Evolutionary conservation across 2,113 vertebrate species (phyloP).

Genomic region (Ceratotherium simum): DNA sequence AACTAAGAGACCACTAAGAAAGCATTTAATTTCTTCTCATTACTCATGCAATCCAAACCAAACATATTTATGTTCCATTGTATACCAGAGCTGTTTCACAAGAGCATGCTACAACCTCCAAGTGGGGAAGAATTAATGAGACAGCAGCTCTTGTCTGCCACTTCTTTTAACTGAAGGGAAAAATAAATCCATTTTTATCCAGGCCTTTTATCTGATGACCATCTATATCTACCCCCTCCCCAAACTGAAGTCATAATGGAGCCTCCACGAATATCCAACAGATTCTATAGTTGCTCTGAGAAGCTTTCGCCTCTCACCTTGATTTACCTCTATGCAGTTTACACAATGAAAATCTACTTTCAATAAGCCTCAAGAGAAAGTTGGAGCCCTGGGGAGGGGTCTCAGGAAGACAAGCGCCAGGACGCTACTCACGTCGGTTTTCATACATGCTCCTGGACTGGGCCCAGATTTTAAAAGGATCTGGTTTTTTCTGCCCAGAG

Average conservation of each 20-base stretch:
- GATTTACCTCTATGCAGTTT: background rate
- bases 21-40: constrained; percentile 52
- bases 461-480: constrained; percentile 99
- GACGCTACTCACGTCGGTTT: constrained; percentile 98
- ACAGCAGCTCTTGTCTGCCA: background rate
- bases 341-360: constrained; percentile 1
- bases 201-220: background rate
- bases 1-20: constrained; percentile 33
- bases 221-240: background rate
- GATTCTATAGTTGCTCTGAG: background rate
- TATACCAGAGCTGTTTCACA: background rate
- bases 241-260: background rate
- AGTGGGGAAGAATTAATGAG: background rate
- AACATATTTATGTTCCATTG: background rate
- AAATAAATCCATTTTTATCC: background rate
- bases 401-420: constrained; percentile 52
- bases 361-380: constrained; percentile 2
- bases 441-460: constrained; percentile 99
- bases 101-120: background rate
- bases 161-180: constrained; percentile 3
- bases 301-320: background rate
- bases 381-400: background rate
- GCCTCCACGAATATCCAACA: background rate
- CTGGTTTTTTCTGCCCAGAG: constrained; percentile 97
- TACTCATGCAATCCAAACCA: background rate